Percentiles rank a stretch among this genome's conserved stretches.
Evolutionary conservation across 2,797 vertebrate genomes (phyloP).

Genomic region (Fistularia commersonii): DNA sequence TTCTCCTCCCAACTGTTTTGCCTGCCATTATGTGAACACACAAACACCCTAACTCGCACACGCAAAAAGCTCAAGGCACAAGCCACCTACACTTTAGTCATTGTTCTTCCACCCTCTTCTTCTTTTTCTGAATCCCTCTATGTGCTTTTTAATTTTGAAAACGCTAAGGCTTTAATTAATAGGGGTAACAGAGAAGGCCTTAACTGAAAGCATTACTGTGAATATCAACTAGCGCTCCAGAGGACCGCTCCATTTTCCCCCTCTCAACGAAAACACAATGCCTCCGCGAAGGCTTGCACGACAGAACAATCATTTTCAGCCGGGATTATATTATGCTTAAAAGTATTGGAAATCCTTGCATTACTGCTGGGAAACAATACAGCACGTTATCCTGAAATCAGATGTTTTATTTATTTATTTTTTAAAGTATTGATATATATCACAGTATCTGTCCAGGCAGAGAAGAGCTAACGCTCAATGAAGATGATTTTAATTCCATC

Average conservation of each 20-base stretch:
- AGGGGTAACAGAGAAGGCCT: constrained; percentile 35
- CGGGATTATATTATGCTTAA: too few relatives aligned
- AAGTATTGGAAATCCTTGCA: too few relatives aligned
- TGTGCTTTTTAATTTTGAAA: constrained; percentile 51
- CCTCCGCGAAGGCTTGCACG: not conserved
- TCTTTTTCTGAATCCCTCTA: constrained; percentile 5
- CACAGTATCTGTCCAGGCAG: too few relatives aligned
- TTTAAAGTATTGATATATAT: too few relatives aligned
- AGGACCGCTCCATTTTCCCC: constrained; percentile 35
- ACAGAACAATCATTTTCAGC: not conserved
- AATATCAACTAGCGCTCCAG: constrained; percentile 35
- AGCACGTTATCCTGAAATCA: too few relatives aligned
- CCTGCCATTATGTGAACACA: constrained; percentile 26
- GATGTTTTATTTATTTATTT: too few relatives aligned
- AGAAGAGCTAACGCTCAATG: too few relatives aligned
- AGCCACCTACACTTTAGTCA: constrained; percentile 41
- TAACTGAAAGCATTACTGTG: constrained; percentile 57
- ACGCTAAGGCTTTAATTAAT: constrained; percentile 59
- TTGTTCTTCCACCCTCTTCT: constrained; percentile 21
- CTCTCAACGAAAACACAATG: not conserved
- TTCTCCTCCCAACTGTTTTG: constrained; percentile 24
- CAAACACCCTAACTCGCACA: not conserved
- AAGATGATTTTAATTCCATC: too few relatives aligned
- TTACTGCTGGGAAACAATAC: too few relatives aligned
- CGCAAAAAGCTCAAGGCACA: constrained; percentile 27